Base-by-base conservation (phyloP, 1,140 invertebrate genomes). In the Triops longicaudatus region DNA sequence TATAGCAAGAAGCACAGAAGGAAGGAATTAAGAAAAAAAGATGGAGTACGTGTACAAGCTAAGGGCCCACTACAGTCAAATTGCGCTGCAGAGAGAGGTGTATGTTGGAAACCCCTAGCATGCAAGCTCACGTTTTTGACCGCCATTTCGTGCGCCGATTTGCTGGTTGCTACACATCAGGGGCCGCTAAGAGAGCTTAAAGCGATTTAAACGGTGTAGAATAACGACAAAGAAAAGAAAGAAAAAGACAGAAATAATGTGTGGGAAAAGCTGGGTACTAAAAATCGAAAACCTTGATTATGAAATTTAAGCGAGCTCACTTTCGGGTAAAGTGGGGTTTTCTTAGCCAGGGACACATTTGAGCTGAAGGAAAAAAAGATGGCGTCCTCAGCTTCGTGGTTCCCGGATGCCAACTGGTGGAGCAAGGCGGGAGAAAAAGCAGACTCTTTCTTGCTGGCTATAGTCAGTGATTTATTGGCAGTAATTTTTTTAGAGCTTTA, bases 81-180 rank as follows among this genome's bases (percentile, higher is more conserved):
- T 63, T 63, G 50, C 50, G 50, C 50, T 63, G 50, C 50, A 63
- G 22, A 22, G 50, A n/a, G n/a, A n/a, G n/a, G n/a, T n/a, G 50
- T 14, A 17, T 17, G 14, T 63, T 63, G 50, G 7, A 63, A 63
- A 17, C 50, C 50, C 50, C 50, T 63, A 63, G 50, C 50, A 63
- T 63, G 50, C 50, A 63, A 63, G 50, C 50, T 63, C 50, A 63
- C 50, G 50, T 63, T 63, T 63, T 63, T 63, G 50, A 63, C 50
- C 50, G 50, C 50, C 50, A 63, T 63, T 63, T 14, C 50, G n/a
- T 63, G 50, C 50, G 50, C 22, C 50, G 50, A 63, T 63, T 63
- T 63, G 50, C 50, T 63, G 14, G 14, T 63, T 17, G 50, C 50
- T 63, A 22, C 50, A 63, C 7, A 22, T 37, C 31, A 37, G 31